Base-by-base conservation (phyloP, 1,140 invertebrate genomes). In the Grapholita molesta region DNA sequence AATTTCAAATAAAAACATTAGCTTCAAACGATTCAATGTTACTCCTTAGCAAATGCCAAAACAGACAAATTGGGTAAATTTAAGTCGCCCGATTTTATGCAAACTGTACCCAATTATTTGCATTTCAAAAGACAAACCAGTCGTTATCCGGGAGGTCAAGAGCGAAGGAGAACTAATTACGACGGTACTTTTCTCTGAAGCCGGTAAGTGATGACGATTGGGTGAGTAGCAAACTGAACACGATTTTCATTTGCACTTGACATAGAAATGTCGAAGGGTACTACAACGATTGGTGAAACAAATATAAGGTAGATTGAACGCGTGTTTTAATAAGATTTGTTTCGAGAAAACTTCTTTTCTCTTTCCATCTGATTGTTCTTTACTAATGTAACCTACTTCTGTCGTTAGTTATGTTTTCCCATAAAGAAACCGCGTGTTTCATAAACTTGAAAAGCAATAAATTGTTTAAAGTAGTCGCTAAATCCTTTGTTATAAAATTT, bases 111-210 rank as follows among this genome's bases (percentile, higher is more conserved):
- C 64, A 69, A 69, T 68, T 74, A 77, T 79, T 79, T 77, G 77
- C 77, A 79, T 79, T 70, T 73, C 75, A 79, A 79, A 79, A 74
- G 77, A 38, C 69, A 64, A 66, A 68, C 66, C 71, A 55, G 42
- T 35, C 67, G 21, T 67, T 66, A 38, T 35, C 53, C 69, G n/a
- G 52, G 68, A 69, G 74, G 55, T 71, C 38, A 74, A 75, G 72
- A 73, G 71, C 66, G 68, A 75, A 79, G 75, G 71, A 70, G 74
- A 81, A 79, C 72, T 77, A 82, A 83, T 85, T 79, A 80, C 68
- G 69, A 30, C 61, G 66, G 52, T 24, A 72, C 72, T 71, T 80
- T 73, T 69, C 70, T 25, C 52, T 70, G 69, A 71, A 70, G 38
- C 64, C 64, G 23, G 30, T 42, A 76, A 67, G 66, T 66, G 66